phyloP scores from a whole-genome alignment of 2,888 invertebrate genomes.

The Epistrophe grossulariae region DNA sequence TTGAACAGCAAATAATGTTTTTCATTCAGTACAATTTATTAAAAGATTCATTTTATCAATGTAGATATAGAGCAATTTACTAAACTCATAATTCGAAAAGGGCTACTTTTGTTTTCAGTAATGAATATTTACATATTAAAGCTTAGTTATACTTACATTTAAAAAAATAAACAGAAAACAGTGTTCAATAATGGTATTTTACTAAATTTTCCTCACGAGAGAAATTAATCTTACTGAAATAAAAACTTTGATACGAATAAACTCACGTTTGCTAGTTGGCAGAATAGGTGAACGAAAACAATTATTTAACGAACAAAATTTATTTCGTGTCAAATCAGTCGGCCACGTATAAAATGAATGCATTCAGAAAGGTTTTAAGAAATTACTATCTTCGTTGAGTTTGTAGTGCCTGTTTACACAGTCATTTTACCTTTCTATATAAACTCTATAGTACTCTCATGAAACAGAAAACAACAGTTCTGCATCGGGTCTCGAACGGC shows the following conservation, averaged over 20 bases:
- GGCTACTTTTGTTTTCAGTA: neutral
- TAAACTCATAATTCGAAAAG: neutral
- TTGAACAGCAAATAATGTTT: neutral
- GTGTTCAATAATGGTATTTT: neutral
- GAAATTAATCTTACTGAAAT: neutral
- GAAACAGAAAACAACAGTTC: too few relatives aligned
- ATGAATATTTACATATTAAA: neutral
- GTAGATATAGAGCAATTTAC: neutral
- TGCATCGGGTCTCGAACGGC: too few relatives aligned
- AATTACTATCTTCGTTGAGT: neutral
- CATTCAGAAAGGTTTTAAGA: neutral
- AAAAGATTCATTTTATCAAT: neutral
- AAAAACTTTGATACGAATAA: slow-evolving; percentile 63
- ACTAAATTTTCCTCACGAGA: neutral
- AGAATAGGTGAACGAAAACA: slow-evolving; percentile 58
- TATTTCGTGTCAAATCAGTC: slow-evolving; percentile 62
- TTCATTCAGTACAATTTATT: neutral
- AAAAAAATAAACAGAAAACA: neutral
- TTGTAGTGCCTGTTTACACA: too few relatives aligned
- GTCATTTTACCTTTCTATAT: too few relatives aligned
- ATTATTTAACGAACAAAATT: slow-evolving; percentile 33
- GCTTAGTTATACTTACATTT: slow-evolving; percentile 51
- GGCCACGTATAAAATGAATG: slow-evolving; percentile 61
- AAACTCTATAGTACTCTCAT: too few relatives aligned
- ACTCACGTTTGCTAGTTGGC: neutral